These are phyloP conservation scores for Trissolcus basalis DNA, from an alignment of 1,140 invertebrate genomes.

Conservation along the genomic window DNA sequence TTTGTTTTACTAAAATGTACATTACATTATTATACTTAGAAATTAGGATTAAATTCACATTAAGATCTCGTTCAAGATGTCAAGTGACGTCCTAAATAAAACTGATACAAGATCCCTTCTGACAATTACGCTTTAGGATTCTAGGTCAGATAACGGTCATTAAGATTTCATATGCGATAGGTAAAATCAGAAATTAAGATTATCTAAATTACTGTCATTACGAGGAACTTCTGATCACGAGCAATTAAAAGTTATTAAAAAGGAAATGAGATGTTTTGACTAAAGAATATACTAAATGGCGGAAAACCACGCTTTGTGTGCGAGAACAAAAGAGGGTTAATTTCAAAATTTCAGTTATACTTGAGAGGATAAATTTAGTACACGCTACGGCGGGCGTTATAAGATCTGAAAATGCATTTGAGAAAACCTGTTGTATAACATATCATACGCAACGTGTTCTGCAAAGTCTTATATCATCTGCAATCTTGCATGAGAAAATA, in stretches of 20 bases:
- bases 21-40: too few species aligned
- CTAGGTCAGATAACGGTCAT: background rate
- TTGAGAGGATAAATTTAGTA: too few species aligned
- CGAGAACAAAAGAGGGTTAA: too few species aligned
- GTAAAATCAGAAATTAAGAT: background rate
- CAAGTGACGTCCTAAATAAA: background rate
- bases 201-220: background rate
- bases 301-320: too few species aligned
- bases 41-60: background rate
- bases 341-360: too few species aligned
- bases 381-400: too few species aligned
- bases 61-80: slow-evolving; percentile 1
- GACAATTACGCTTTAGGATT: background rate
- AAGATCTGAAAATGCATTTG: too few species aligned
- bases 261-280: too few species aligned
- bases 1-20: too few species aligned
- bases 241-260: too few species aligned
- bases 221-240: background rate
- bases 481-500: slow-evolving; percentile 1
- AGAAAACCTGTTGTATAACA: slow-evolving; percentile 1
- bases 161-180: background rate
- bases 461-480: slow-evolving; percentile 1
- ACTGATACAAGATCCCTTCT: background rate
- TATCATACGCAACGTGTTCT: background rate
- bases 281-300: too few species aligned